These are phyloP conservation scores for Malthinus flaveolus DNA, from an alignment of 2,888 invertebrate genomes.

Conservation along the genomic window DNA sequence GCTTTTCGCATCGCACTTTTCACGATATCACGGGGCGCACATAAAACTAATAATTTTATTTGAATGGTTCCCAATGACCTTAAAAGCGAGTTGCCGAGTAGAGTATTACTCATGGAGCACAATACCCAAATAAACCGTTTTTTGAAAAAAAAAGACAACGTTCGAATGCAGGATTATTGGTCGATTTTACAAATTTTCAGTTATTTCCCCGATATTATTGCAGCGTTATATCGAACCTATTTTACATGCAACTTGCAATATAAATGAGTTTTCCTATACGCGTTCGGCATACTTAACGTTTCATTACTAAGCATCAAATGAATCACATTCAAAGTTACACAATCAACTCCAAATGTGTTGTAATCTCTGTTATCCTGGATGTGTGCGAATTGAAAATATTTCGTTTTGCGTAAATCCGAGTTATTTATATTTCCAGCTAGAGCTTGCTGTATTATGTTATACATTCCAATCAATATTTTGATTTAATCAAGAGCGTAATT, in stretches of 20 bases:
- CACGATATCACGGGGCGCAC: too few relatives aligned
- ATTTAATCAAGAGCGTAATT: too few relatives aligned
- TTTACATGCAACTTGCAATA: constrained; percentile 31
- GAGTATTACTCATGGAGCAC: too few relatives aligned
- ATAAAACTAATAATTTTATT: too few relatives aligned
- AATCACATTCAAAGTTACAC: constrained; percentile 25
- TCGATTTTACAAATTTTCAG: constrained; percentile 20
- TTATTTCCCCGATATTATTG: constrained; percentile 23
- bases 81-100: too few relatives aligned
- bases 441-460: neutral
- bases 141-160: neutral
- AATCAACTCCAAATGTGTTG: constrained; percentile 25
- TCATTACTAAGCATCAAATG: constrained; percentile 29
- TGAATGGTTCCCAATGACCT: too few relatives aligned
- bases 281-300: constrained; percentile 35
- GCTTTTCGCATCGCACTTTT: too few relatives aligned
- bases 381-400: constrained; percentile 23
- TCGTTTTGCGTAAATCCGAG: too few relatives aligned
- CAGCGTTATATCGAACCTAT: constrained; percentile 20
- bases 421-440: constrained; percentile 6
- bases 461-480: too few relatives aligned
- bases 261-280: constrained; percentile 29
- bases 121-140: too few relatives aligned
- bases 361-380: constrained; percentile 26
- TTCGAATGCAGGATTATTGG: constrained; percentile 7